Base-by-base conservation (phyloP, 2,797 vertebrate genomes). In the Moxostoma hubbsi region DNA sequence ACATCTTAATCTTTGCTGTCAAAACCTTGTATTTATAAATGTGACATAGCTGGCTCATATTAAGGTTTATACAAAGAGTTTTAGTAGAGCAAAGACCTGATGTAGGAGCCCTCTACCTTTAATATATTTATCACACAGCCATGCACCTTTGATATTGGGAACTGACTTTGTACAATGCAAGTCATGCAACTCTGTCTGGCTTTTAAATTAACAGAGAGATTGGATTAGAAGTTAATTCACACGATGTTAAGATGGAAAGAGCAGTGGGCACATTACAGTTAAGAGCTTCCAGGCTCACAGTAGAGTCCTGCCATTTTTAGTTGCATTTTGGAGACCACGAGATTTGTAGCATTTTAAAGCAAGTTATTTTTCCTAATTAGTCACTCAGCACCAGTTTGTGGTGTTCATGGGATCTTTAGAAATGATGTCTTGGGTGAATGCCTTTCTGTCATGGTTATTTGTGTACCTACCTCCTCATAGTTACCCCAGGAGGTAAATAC, bases 141-240 rank as follows among this genome's bases (percentile, higher is more conserved):
- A 43, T 53, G 46, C 59, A 65, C 24, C 57, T 77, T 83, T 75
- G 79, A 73, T 64, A 58, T 46, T 46, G 64, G 47, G 47, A 58
- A 64, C 12, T 15, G 45, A 77, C 15, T 77, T 62, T 77, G 70
- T 66, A 70, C 65, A 65, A 65, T 69, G 59, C 65, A 70, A 73
- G 55, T 58, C 79, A 64, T 58, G 55, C 46, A 51, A 70, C 55
- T 9, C 7, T 59, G 63, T 11, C 50, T 57, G 45, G 51, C 45
- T 81, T 79, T 67, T 69, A 66, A 64, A 15, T 62, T 77, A 46
- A 58, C 13, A 0, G 18, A 5, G 59, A 58, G 79, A 78, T 74
- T 66, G 65, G 67, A 67, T 73, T 62, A 63, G 43, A 45, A 71
- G n/a, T 72, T 68, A 0, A 63, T 77, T 77, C 43, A 62, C 9